These are phyloP conservation scores for Ifrita kowaldi DNA, from an alignment of 2,113 vertebrate species.

Conservation along the genomic window DNA sequence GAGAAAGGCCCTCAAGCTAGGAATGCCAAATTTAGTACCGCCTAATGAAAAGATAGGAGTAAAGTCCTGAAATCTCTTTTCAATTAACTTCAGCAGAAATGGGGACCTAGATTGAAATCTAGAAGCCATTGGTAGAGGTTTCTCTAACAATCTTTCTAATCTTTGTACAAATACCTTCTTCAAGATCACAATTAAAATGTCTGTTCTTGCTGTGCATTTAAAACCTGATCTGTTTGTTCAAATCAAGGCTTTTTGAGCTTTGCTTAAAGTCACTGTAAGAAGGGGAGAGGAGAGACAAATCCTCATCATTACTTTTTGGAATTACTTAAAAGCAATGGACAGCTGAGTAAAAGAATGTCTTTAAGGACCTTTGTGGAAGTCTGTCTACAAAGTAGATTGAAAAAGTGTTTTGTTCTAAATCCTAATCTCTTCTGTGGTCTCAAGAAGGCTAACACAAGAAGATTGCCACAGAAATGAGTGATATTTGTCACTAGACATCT, in stretches of 20 bases:
- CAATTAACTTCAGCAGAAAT: constrained; percentile 46
- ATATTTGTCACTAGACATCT: constrained; percentile 59
- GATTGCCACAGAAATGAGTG: constrained; percentile 46
- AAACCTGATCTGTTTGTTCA: constrained; percentile 31
- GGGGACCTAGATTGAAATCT: constrained; percentile 1
- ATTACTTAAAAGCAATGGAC: neutral
- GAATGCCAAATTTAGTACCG: constrained; percentile 51
- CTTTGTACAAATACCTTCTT: constrained; percentile 1
- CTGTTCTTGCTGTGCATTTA: neutral
- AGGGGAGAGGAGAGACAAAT: constrained; percentile 1
- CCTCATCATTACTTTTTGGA: constrained; percentile 38
- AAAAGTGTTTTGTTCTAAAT: constrained; percentile 59
- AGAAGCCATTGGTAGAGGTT: neutral
- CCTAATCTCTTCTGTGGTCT: constrained; percentile 58
- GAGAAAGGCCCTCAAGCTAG: constrained; percentile 45
- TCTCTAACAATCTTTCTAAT: neutral
- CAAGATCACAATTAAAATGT: neutral
- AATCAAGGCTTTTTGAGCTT: constrained; percentile 4
- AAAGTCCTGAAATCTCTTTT: constrained; percentile 46
- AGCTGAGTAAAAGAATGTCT: constrained; percentile 19
- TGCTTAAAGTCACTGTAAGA: constrained; percentile 25
- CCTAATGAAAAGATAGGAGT: constrained; percentile 53
- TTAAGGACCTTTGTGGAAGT: neutral
- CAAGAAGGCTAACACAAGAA: constrained; percentile 52
- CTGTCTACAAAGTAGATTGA: constrained; percentile 56